Conservation (phyloP, 2,797 vertebrate species). For the Characodon lateralis region DNA sequence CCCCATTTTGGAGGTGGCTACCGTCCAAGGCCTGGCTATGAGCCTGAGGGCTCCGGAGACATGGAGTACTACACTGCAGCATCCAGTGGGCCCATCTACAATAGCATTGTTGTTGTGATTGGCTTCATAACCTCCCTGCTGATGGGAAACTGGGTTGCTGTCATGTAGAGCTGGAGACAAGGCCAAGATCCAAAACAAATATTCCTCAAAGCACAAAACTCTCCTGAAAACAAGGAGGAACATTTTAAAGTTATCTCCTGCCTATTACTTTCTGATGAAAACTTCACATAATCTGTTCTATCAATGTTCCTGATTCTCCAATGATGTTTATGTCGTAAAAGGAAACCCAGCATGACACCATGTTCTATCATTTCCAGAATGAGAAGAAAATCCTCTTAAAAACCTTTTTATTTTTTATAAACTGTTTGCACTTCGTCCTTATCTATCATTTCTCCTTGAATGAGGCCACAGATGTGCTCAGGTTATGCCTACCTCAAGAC, state of each 20-base stretch:
- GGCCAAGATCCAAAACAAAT: slow-evolving; percentile 19
- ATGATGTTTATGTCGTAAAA: background rate
- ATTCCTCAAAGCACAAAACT: background rate
- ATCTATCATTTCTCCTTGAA: background rate
- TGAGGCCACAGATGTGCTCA: slow-evolving; percentile 11
- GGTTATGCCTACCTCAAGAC: slow-evolving; percentile 35
- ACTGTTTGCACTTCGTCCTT: background rate
- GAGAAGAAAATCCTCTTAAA: background rate
- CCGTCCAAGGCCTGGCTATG: slow-evolving; percentile 53
- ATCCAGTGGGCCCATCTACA: slow-evolving; percentile 71
- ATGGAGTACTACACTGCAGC: slow-evolving; percentile 71
- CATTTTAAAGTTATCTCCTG: slow-evolving; percentile 10
- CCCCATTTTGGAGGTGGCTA: slow-evolving; percentile 42
- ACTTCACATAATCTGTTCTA: background rate
- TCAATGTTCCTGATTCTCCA: background rate
- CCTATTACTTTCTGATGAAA: background rate
- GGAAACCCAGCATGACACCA: background rate
- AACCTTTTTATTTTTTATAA: background rate
- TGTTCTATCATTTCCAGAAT: background rate
- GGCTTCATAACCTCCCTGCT: slow-evolving; percentile 70
- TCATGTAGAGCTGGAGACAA: slow-evolving; percentile 49
- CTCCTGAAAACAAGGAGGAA: background rate
- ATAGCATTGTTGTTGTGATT: slow-evolving; percentile 71
- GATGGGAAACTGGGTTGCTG: slow-evolving; percentile 64
- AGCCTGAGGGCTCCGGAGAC: slow-evolving; percentile 75